These are phyloP conservation scores for Tyria jacobaeae DNA, from an alignment of 2,888 invertebrate species.

Conservation along the genomic window DNA sequence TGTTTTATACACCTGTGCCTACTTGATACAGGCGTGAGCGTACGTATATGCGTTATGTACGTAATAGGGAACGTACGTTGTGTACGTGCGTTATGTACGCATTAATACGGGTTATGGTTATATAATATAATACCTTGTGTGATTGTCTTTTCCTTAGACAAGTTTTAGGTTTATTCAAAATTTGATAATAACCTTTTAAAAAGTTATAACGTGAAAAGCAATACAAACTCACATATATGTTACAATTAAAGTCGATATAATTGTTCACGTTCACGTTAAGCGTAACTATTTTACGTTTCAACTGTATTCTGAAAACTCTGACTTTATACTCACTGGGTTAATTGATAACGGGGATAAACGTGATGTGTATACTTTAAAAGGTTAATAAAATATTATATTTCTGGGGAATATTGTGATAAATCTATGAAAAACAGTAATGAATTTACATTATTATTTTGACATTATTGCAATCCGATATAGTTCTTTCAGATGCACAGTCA, in stretches of 20 bases:
- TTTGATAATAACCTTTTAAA: neutral
- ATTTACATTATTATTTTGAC: neutral
- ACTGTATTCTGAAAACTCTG: slow-evolving; percentile 3
- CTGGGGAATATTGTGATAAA: neutral
- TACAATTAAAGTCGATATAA: neutral
- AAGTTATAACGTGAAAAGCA: neutral
- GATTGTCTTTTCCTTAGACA: neutral
- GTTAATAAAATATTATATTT: neutral
- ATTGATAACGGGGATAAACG: slow-evolving; percentile 6
- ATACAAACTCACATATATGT: neutral
- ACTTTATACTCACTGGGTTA: neutral
- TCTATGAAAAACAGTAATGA: neutral
- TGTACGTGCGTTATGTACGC: too few species aligned
- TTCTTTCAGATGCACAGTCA: too few species aligned
- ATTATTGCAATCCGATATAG: neutral
- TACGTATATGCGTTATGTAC: too few species aligned
- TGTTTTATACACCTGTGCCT: too few species aligned
- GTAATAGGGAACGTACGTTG: too few species aligned
- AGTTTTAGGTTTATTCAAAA: too few species aligned
- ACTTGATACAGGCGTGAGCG: too few species aligned
- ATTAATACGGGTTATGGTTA: too few species aligned
- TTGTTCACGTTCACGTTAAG: slow-evolving; percentile 4
- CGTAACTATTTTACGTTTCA: slow-evolving; percentile 1
- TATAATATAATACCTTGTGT: neutral
- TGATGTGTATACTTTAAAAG: neutral